These are phyloP conservation scores for Lathamus discolor DNA, from an alignment of 2,113 vertebrate genomes.

Conservation along the genomic window DNA sequence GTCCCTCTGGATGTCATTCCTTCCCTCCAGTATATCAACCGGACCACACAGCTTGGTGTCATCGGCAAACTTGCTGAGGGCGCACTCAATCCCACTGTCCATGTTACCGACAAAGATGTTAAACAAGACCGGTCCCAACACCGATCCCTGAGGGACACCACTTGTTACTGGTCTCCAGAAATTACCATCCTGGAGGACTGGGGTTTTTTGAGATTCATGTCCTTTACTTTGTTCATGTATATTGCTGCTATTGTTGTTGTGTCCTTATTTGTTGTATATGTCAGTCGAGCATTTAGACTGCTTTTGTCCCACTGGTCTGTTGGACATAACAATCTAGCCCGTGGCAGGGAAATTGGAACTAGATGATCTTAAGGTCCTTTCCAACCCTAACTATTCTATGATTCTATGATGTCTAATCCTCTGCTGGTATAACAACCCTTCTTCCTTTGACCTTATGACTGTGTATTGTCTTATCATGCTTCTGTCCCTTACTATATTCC, in stretches of 20 bases:
- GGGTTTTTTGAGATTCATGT: not conserved
- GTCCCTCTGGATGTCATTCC: no score
- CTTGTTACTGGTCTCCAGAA: no score
- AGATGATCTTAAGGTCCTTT: not conserved
- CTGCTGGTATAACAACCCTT: not conserved
- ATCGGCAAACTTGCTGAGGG: no score
- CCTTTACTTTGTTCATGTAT: not conserved
- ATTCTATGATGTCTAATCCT: not conserved
- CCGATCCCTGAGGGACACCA: no score
- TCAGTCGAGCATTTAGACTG: not conserved
- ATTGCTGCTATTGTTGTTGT: not conserved
- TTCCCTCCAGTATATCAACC: no score
- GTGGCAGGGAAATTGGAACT: not conserved
- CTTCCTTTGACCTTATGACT: not conserved
- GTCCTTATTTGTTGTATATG: not conserved
- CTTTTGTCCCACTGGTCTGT: not conserved
- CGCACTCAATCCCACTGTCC: no score
- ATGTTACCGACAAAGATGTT: no score
- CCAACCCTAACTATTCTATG: not conserved
- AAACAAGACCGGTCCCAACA: no score
- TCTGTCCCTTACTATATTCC: not conserved
- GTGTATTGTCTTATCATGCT: accelerated
- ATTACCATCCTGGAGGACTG: not conserved
- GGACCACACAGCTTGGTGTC: no score
- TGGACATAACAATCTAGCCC: not conserved